phyloP scores from a whole-genome alignment of 2,797 vertebrate species.

The Onychomys torridus region DNA sequence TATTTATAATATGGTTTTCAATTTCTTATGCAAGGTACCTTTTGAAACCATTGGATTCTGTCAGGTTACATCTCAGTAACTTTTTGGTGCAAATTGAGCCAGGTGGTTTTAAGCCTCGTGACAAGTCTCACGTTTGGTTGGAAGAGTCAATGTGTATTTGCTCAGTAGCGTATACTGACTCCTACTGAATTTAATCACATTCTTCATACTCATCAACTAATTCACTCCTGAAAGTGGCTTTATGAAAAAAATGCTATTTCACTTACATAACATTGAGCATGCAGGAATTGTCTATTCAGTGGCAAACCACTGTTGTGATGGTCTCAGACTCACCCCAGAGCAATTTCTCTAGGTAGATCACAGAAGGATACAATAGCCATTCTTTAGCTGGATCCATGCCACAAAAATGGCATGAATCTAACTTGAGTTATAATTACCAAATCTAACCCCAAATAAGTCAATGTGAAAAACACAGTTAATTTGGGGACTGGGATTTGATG shows the following conservation, averaged over 20 bases:
- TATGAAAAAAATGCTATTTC: not conserved
- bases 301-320: not conserved
- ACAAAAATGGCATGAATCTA: not conserved
- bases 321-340: not conserved
- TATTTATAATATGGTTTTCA: not conserved
- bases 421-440: rapidly evolving
- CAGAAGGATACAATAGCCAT: not conserved
- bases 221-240: not conserved
- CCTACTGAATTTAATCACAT: not conserved
- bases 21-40: not conserved
- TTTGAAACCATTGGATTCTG: not conserved
- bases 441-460: not conserved
- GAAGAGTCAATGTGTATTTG: not conserved
- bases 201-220: not conserved
- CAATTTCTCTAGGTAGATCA: not conserved
- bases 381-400: not conserved
- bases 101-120: not conserved
- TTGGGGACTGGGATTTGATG: not conserved
- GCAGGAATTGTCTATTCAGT: not conserved
- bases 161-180: not conserved
- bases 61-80: not conserved
- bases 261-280: not conserved
- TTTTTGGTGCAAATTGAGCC: not conserved
- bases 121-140: not conserved
- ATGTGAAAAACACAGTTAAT: not conserved